Conservation (phyloP, 2,888 invertebrate species). For the Sphaeridia pumilis region DNA sequence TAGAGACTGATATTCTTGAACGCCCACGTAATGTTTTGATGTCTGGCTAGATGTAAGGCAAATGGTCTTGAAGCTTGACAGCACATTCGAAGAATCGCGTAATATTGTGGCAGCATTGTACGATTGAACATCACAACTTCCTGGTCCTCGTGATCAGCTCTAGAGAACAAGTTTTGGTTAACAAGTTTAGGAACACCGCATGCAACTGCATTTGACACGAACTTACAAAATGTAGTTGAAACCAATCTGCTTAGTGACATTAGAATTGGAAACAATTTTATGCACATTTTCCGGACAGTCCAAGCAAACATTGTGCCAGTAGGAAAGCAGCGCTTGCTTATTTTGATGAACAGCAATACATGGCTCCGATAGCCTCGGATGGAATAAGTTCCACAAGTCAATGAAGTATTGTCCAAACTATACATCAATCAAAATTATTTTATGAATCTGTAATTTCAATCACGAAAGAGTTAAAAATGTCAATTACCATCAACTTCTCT, state of each 20-base stretch:
- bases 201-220: neutral
- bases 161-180: neutral
- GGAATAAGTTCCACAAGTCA: constrained; percentile 87
- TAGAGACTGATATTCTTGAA: constrained; percentile 94
- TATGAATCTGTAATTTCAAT: neutral
- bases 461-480: constrained; percentile 1
- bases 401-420: constrained; percentile 86
- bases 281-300: constrained; percentile 90
- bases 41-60: constrained; percentile 73
- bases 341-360: constrained; percentile 90
- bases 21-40: constrained; percentile 94
- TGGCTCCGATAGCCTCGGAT: constrained; percentile 86
- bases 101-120: constrained; percentile 84
- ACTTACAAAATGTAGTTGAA: constrained; percentile 92
- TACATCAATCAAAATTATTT: constrained; percentile 35
- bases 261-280: constrained; percentile 71
- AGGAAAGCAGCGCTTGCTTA: constrained; percentile 80
- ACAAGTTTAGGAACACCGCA: neutral
- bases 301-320: constrained; percentile 85
- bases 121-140: constrained; percentile 90
- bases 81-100: constrained; percentile 76
- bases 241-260: constrained; percentile 85
- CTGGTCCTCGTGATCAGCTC: constrained; percentile 92
- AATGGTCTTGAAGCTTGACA: constrained; percentile 78
- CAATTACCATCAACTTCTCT: constrained; percentile 78